Percentiles rank a stretch among this genome's conserved stretches.
phyloP scores from a whole-genome alignment of 2,888 invertebrate species.

The Macrosoma leucophasiata region DNA sequence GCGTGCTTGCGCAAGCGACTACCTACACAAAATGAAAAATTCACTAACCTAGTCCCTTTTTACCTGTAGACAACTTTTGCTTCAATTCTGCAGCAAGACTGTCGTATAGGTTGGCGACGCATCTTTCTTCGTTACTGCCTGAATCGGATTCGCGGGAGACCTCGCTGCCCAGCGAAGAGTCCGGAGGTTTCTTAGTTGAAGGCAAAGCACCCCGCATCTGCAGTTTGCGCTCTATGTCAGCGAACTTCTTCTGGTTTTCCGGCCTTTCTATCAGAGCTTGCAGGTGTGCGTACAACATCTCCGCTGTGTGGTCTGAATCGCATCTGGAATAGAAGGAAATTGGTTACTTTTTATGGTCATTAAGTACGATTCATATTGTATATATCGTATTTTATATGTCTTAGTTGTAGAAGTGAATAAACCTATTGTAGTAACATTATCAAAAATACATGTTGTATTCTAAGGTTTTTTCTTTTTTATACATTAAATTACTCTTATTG shows the following conservation, averaged over 20 bases:
- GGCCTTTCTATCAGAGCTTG: slow-evolving; percentile 87
- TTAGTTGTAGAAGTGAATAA: too few relatives aligned
- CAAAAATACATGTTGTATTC: too few relatives aligned
- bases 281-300: slow-evolving; percentile 88
- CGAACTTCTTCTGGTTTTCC: slow-evolving; percentile 90
- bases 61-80: slow-evolving; percentile 75
- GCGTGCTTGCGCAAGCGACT: slow-evolving; percentile 14
- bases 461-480: too few relatives aligned
- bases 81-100: slow-evolving; percentile 94
- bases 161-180: slow-evolving; percentile 85
- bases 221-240: slow-evolving; percentile 81
- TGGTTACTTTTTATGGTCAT: too few relatives aligned
- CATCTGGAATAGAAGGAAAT: too few relatives aligned
- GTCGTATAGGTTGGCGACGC: slow-evolving; percentile 87
- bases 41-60: slow-evolving; percentile 68
- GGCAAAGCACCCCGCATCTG: slow-evolving; percentile 76
- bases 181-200: slow-evolving; percentile 78
- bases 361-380: too few relatives aligned
- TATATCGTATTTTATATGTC: too few relatives aligned
- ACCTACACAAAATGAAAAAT: slow-evolving; percentile 35
- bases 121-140: slow-evolving; percentile 81
- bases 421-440: too few relatives aligned
- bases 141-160: slow-evolving; percentile 83
- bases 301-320: slow-evolving; percentile 95
- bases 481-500: too few relatives aligned